phyloP scores from a whole-genome alignment of 2,888 invertebrate genomes.

The Phragmatobia fuliginosa region DNA sequence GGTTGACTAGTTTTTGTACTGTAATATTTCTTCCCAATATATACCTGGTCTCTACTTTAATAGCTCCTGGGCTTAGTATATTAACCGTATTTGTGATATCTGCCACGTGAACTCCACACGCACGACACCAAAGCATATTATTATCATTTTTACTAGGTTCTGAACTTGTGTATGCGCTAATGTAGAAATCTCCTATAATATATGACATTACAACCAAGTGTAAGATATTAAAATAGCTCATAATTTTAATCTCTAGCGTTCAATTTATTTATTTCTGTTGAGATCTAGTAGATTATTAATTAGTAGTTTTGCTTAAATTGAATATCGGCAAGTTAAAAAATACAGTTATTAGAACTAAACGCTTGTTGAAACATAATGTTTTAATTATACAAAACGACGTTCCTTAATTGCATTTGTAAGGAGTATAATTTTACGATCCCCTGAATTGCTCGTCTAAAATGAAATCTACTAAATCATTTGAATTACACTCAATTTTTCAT shows the following conservation, averaged over 20 bases:
- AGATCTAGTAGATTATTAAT: not conserved
- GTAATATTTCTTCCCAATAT: conserved; percentile 14
- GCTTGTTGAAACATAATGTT: conserved; percentile 17
- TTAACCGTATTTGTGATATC: not conserved
- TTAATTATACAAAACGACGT: conserved; percentile 21
- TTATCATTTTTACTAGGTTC: not conserved
- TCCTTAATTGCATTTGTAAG: conserved; percentile 21
- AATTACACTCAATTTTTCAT: conserved; percentile 13
- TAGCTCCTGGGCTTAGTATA: conserved; percentile 14
- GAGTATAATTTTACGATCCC: conserved; percentile 18
- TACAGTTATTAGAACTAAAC: conserved; percentile 21
- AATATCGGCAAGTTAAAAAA: not conserved
- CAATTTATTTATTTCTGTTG: not conserved
- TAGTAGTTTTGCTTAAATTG: not conserved
- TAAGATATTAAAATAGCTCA: not conserved
- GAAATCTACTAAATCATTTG: conserved; percentile 18
- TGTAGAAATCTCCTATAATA: not conserved
- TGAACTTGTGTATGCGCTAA: not conserved
- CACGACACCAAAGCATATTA: conserved; percentile 12
- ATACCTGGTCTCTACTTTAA: conserved; percentile 7
- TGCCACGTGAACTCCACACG: conserved; percentile 12
- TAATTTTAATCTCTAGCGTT: not conserved
- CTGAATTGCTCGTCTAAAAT: conserved; percentile 12
- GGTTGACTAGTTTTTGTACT: conserved; percentile 15
- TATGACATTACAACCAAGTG: not conserved